Conservation (phyloP, 2,888 invertebrate species). For the Graphium colonna region DNA sequence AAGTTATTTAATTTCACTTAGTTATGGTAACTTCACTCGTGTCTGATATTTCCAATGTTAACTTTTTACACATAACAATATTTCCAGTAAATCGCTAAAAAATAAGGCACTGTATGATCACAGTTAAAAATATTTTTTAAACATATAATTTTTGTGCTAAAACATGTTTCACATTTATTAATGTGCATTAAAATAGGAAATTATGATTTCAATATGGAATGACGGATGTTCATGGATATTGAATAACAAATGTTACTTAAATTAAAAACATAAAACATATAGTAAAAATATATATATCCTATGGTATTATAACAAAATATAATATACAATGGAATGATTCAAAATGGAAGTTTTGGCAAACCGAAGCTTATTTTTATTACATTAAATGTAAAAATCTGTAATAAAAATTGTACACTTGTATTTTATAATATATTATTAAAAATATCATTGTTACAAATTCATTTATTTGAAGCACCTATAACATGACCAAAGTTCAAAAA, state of each 20-base stretch:
- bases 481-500: slow-evolving; percentile 11
- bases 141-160: slow-evolving; percentile 25
- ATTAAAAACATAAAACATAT: too few species aligned
- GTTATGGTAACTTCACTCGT: slow-evolving; percentile 16
- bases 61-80: slow-evolving; percentile 15
- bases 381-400: neutral
- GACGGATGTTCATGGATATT: too few species aligned
- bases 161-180: neutral
- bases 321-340: slow-evolving; percentile 11
- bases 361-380: too few species aligned
- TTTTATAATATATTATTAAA: too few species aligned
- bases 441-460: too few species aligned
- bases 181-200: too few species aligned
- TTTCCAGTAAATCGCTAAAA: slow-evolving; percentile 24
- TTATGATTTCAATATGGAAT: too few species aligned
- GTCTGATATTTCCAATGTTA: neutral
- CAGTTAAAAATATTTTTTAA: slow-evolving; percentile 34
- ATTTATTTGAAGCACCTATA: slow-evolving; percentile 16
- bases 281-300: too few species aligned
- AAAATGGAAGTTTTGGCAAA: slow-evolving; percentile 4
- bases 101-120: slow-evolving; percentile 68
- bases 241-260: too few species aligned
- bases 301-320: neutral
- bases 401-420: too few species aligned
- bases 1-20: slow-evolving; percentile 11